Evolutionary conservation across 2,113 vertebrate genomes (phyloP), one percentile per base, ranked within the genome.

Genomic region (Macroglossus sobrinus): DNA sequence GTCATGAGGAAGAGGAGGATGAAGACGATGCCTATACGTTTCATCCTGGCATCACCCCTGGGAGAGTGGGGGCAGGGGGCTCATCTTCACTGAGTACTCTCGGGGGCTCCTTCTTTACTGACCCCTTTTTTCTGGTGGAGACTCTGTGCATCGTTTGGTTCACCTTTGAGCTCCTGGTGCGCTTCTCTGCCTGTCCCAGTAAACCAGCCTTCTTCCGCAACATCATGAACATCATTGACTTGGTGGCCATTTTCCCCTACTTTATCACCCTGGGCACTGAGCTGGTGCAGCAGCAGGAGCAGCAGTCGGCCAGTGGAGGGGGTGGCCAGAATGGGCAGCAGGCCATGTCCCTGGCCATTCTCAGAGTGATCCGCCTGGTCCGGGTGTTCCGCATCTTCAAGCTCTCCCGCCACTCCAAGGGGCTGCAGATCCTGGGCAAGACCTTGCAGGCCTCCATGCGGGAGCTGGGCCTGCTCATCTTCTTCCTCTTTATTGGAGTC

Each of bases 91-190:
- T 98, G 19, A 97, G n/a, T 2, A 94, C 95, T 0, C 94, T 98
- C 13, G 98, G 98, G 1, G 99, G 98, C 96, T 97, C 98, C 35
- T 98, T 98, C 96, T 99, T 99, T 96, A 99, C 99, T 0, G 99
- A 99, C 97, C 99, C 99, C 1, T 99, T 99, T 97, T 99, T 99
- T 93, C 99, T 99, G 78, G 99, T 99, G 72, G 99, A 99, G 98
- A 99, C 99, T 0, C 97, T 99, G 2, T 99, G 99, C 96, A 99
- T 99, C 33, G 99, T 99, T 64, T 99, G 99, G 99, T 99, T 99
- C 98, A 99, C 99, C 4, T 99, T 99, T 28, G 99, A 99, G 97
- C 98, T 99, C 64, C 98, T 99, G 2, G 99, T 99, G 55, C 98
- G 99, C 61, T 99, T 99, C 98, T 99, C 99, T 0, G 99, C 99